A percentile compares a stretch with the other conserved stretches of the same genome.
Evolutionary conservation across 2,888 invertebrate species (phyloP).

Genomic region (Gerris lacustris): DNA sequence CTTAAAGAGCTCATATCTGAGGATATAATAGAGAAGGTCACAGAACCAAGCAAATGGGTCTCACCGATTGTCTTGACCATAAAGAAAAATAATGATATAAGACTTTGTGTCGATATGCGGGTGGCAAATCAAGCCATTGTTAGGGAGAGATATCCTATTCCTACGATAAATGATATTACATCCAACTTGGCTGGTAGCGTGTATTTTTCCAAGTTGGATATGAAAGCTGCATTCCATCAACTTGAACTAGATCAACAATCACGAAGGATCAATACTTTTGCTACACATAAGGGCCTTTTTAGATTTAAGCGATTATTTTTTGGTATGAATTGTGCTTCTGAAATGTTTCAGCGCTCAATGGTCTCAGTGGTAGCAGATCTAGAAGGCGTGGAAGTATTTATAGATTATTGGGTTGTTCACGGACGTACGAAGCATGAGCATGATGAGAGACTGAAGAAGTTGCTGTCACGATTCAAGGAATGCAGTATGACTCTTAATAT

Average conservation of each 20-base stretch:
- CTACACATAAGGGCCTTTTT: slow-evolving; percentile 10
- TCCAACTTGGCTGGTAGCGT: background rate
- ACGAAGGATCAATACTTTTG: slow-evolving; percentile 13
- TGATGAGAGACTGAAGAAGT: background rate
- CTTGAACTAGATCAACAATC: background rate
- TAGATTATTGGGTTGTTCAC: background rate
- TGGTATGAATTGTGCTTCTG: slow-evolving; percentile 11
- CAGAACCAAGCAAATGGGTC: slow-evolving; percentile 12
- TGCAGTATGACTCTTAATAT: background rate
- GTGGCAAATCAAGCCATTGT: slow-evolving; percentile 13
- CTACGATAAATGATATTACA: too few relatives aligned
- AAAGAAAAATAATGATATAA: background rate
- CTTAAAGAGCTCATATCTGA: too few relatives aligned
- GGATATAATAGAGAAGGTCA: too few relatives aligned
- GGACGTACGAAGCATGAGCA: background rate
- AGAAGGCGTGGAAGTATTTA: background rate
- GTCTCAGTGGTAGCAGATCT: background rate
- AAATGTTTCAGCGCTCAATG: slow-evolving; percentile 14
- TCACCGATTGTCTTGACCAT: slow-evolving; percentile 9
- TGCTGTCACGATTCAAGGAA: background rate
- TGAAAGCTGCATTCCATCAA: slow-evolving; percentile 14
- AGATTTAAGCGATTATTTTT: slow-evolving; percentile 9
- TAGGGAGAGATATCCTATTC: slow-evolving; percentile 10
- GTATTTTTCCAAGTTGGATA: slow-evolving; percentile 13
- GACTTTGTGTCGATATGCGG: slow-evolving; percentile 13